Base-by-base conservation (phyloP, 2,113 vertebrate species). In the Electrona antarctica region DNA sequence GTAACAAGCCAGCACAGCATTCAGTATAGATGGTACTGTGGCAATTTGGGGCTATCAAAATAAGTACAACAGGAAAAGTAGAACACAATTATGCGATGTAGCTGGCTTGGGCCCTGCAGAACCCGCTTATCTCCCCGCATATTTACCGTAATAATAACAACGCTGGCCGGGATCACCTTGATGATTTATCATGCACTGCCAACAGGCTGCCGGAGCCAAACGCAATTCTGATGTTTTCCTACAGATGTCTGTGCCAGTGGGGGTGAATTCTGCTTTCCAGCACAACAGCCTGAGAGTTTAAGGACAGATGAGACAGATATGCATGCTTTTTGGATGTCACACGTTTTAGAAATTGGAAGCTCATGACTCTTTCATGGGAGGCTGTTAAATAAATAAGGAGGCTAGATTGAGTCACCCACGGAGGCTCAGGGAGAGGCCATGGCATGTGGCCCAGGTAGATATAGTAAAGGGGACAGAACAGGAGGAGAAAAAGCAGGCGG, bases 281-380 rank as follows among this genome's bases (percentile, higher is more conserved):
- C 33, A 6, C 33, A 3, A 6, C 33, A 41, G 33, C 33, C 33
- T 41, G 33, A 74, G 71, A 61, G 77, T 85, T 84, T 83, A 84
- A 87, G 82, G 74, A 81, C 63, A 78, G 79, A 21, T 21, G 21
- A 21, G 21, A 79, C 78, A 82, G 80, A 82, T 21, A 41, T 85
- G 84, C 79, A 57, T 60, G 59, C 64, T 82, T 89, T 41, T 87
- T 84, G 80, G 82, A 72, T 71, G 67, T 74, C 55, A 71, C 55
- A 71, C 73, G 61, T 70, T 77, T 77, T 83, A 63, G n/a, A 15
- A 67, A 86, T 76, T 75, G 67, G 80, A 60, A 78, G 48, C 83
- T 91, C 81, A 86, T 88, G 79, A 88, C 76, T 92, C 78, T 88
- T 89, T 90, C 78, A 91, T 85, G 80, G 76, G 29, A 33, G 78